Evolutionary conservation across 2,797 vertebrate genomes (phyloP), one percentile per base, ranked within the genome.

Genomic region (Saxicola maurus): DNA sequence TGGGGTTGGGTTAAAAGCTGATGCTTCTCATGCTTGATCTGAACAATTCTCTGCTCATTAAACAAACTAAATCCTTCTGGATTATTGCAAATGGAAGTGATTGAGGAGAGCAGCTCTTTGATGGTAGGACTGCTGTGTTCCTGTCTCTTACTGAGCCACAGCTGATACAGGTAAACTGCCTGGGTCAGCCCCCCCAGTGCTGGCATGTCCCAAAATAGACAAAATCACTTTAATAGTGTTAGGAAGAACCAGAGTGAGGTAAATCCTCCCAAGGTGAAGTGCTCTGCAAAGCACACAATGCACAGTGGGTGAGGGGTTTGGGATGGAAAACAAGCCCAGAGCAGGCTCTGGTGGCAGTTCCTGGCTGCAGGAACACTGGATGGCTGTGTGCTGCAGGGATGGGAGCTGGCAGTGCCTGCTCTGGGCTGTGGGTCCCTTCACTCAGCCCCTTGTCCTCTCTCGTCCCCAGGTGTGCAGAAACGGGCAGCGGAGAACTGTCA

Each of bases 401-500:
- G 4, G n/a, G 8, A 13, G 8, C 3, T 77, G 68, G 43, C 8
- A 37, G 1, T 60, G 14, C 33, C 59, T 35, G 42, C 52, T 75
- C 40, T 21, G 43, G 30, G 25, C 43, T 68, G 11, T 10, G 67
- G 30, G 2, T 57, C 67, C 40, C 45, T 52, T 65, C 25, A 43
- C 82, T 87, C 5, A 84, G 52, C 73, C 76, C 88, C 53, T 72
- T 8, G 0, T 75, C 16, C 61, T 87, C 38, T 96, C 52, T 94
- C 10, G 1, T 71, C 71, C 76, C 51, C 90, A 97, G 98, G 98
- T 93, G 97, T 99, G 94, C 98, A 99, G 94, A 99, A 99, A 94
- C 98, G 98, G 64, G 98, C 98, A 10, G 97, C 97, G 11, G 98
- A 98, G 79, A 98, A 98, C 28, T 99, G 98, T 82, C 98, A 97